Conservation (phyloP, 2,888 invertebrate species). For the Morinoia aosen region DNA sequence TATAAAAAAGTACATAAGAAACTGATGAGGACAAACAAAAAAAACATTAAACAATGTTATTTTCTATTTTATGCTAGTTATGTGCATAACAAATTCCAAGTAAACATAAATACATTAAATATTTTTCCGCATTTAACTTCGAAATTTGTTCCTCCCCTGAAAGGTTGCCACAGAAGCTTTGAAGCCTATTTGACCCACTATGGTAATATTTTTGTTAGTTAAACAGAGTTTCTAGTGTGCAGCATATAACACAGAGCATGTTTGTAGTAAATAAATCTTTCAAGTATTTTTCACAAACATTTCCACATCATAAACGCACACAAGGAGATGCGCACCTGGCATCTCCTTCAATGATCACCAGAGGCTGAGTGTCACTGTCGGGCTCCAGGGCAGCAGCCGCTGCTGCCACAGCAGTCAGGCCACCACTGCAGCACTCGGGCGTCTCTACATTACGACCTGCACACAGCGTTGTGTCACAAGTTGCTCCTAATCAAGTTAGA, state of each 20-base stretch:
- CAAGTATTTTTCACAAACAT: too few species aligned
- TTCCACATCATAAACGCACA: background rate
- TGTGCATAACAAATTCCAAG: too few species aligned
- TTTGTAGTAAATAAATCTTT: too few species aligned
- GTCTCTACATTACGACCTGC: background rate
- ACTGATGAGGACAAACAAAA: too few species aligned
- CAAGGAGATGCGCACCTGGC: background rate
- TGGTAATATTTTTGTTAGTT: background rate
- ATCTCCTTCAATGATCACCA: constrained; percentile 2
- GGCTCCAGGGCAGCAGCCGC: background rate
- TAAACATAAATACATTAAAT: too few species aligned
- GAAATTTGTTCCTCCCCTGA: too few species aligned
- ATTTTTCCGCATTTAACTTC: too few species aligned
- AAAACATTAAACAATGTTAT: too few species aligned
- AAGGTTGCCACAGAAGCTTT: too few species aligned
- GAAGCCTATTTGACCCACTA: background rate
- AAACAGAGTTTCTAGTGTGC: background rate
- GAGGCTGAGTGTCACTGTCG: background rate
- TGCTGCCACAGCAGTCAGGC: background rate
- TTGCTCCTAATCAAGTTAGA: background rate
- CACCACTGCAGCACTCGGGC: background rate
- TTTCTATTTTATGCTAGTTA: too few species aligned
- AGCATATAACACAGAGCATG: background rate
- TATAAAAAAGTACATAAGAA: too few species aligned
- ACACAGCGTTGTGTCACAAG: background rate